phyloP scores from a whole-genome alignment of 2,797 vertebrate species.

The Lepus oiostolus region DNA sequence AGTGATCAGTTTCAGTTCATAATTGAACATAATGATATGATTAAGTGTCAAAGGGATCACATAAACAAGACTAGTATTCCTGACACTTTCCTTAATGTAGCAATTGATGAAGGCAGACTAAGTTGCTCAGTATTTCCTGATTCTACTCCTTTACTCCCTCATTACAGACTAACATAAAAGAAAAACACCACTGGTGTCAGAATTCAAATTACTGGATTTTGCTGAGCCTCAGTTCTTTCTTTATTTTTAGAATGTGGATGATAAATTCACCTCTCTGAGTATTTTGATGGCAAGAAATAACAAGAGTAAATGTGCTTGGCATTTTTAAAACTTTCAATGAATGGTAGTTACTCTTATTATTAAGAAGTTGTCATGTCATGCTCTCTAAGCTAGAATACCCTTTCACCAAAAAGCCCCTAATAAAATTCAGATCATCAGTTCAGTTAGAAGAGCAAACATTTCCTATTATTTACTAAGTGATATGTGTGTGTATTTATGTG shows the following conservation, averaged over 20 bases:
- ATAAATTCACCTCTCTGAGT: background rate
- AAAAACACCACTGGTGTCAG: background rate
- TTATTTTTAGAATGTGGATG: background rate
- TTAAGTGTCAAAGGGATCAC: no score
- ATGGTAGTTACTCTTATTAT: background rate
- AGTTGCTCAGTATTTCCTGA: background rate
- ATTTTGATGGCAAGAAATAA: background rate
- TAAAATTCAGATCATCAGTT: background rate
- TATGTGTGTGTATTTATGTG: background rate
- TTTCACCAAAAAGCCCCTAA: background rate
- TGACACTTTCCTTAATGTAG: background rate
- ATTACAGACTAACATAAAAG: background rate
- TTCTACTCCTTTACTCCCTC: background rate
- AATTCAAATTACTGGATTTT: background rate
- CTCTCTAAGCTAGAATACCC: background rate
- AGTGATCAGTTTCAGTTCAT: no score
- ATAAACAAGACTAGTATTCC: background rate
- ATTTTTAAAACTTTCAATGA: background rate
- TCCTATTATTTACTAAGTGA: background rate
- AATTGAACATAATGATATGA: no score
- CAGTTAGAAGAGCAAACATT: slow-evolving; percentile 28
- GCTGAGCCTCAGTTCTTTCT: background rate
- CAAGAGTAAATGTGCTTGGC: background rate
- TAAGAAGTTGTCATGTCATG: background rate
- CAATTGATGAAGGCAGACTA: background rate